phyloP scores from a whole-genome alignment of 2,113 vertebrate species.

The Chamaea fasciata region DNA sequence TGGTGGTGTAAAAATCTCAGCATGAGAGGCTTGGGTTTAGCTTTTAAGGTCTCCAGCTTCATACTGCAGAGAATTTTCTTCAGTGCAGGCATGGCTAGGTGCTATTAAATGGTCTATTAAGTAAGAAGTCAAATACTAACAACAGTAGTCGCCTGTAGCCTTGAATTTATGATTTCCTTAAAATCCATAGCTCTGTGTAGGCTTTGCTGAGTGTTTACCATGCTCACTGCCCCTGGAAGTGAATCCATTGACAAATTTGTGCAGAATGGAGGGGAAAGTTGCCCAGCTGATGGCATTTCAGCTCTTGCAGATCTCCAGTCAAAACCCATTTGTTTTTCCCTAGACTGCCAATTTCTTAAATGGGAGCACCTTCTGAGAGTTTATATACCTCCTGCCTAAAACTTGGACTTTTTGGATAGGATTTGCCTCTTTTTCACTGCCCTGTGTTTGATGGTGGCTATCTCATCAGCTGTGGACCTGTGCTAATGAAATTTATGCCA shows the following conservation, averaged over 20 bases:
- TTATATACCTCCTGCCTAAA: background rate
- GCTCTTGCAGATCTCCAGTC: background rate
- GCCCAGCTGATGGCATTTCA: background rate
- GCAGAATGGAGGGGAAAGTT: background rate
- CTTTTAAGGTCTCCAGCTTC: background rate
- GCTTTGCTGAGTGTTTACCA: background rate
- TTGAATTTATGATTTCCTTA: background rate
- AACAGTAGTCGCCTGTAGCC: background rate
- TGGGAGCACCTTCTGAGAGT: background rate
- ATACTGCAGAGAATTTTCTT: background rate
- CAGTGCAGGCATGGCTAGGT: background rate
- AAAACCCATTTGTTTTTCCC: background rate
- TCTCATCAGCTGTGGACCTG: rapidly evolving
- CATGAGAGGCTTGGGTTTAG: background rate
- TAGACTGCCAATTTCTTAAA: background rate
- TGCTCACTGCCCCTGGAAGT: background rate
- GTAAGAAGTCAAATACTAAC: background rate
- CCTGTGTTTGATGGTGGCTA: background rate
- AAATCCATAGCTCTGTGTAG: background rate
- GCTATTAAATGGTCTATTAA: background rate
- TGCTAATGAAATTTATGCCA: background rate
- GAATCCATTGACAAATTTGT: background rate
- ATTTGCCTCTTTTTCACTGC: background rate
- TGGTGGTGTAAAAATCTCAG: background rate
- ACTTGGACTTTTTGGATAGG: background rate